Evolutionary conservation across 2,888 invertebrate species (phyloP).

Genomic region (Pyrocoelia pectoralis): DNA sequence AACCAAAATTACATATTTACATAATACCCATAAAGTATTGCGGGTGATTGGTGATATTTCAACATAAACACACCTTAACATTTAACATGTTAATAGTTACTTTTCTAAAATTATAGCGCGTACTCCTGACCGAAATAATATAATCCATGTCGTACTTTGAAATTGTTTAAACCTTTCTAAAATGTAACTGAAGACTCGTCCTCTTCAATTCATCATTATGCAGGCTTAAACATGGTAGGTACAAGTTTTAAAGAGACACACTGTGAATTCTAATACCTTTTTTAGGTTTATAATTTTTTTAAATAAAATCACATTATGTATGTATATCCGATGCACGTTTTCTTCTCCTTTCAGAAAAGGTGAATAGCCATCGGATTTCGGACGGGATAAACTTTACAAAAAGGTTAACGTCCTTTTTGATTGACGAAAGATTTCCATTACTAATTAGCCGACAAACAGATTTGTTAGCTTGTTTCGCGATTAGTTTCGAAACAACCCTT

Average conservation of each 20-base stretch:
- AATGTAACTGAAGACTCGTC: slow-evolving; percentile 6
- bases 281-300: slow-evolving; percentile 14
- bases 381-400: neutral
- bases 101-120: neutral
- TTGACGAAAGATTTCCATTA: neutral
- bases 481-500: too few species aligned
- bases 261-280: slow-evolving; percentile 14
- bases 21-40: neutral
- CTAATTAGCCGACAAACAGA: neutral
- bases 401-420: slow-evolving; percentile 4
- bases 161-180: slow-evolving; percentile 2
- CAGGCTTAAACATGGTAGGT: neutral
- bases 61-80: slow-evolving; percentile 8
- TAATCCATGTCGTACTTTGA: slow-evolving; percentile 6
- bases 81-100: slow-evolving; percentile 9
- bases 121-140: slow-evolving; percentile 4
- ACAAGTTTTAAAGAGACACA: slow-evolving; percentile 14
- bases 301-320: slow-evolving; percentile 13
- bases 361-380: slow-evolving; percentile 10
- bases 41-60: neutral
- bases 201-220: slow-evolving; percentile 12
- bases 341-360: slow-evolving; percentile 11
- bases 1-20: neutral
- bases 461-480: neutral
- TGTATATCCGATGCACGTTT: slow-evolving; percentile 15